Percentiles rank a stretch among this genome's conserved stretches.
These are phyloP conservation scores for Otolemur garnettii DNA, from an alignment of 2,113 vertebrate species.

Conservation along the genomic window DNA sequence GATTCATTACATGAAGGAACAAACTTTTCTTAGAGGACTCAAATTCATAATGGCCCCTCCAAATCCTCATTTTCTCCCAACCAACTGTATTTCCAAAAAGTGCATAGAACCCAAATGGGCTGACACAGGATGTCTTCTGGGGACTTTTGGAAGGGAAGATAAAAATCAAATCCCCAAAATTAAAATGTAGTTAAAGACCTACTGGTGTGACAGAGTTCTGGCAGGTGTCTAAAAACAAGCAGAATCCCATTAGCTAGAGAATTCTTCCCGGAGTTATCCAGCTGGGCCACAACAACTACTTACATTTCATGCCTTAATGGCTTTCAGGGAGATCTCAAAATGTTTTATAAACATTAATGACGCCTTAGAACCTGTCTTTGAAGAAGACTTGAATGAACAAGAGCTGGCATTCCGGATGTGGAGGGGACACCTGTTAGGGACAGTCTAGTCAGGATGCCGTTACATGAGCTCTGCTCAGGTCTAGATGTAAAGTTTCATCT, in stretches of 20 bases:
- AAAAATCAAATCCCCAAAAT: neutral
- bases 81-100: neutral
- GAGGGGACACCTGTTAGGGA: neutral
- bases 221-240: constrained; percentile 52
- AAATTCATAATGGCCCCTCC: neutral
- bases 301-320: constrained; percentile 34
- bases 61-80: neutral
- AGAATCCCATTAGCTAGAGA: constrained; percentile 51
- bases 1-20: neutral
- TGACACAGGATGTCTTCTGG: neutral
- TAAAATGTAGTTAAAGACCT: neutral
- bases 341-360: constrained; percentile 60
- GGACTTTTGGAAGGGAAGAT: neutral
- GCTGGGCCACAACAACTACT: neutral
- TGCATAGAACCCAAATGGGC: neutral
- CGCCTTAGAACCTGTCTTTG: constrained; percentile 45
- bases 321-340: constrained; percentile 57
- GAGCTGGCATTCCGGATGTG: neutral
- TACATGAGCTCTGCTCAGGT: constrained; percentile 21
- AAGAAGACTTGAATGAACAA: constrained; percentile 57
- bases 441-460: neutral
- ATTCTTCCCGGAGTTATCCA: constrained; percentile 47
- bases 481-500: neutral
- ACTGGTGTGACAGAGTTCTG: neutral
- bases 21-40: neutral